phyloP scores from a whole-genome alignment of 2,113 vertebrate species.

The Pseudorasbora parva region DNA sequence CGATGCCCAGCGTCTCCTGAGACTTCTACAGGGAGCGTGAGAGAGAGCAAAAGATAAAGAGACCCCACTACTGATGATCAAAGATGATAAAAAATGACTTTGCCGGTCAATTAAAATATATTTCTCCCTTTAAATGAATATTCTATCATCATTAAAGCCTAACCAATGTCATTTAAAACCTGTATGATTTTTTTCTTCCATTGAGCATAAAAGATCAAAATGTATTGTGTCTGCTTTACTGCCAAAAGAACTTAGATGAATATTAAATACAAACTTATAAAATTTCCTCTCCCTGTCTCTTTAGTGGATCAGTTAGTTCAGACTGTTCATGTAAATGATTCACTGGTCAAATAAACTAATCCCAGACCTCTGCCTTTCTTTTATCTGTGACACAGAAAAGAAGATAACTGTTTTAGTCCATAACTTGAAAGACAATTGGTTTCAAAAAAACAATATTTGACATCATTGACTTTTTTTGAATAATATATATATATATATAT shows the following conservation, averaged over 20 bases:
- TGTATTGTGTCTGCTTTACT: not conserved
- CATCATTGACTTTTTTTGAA: too few species aligned
- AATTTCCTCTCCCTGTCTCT: not conserved
- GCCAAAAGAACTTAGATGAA: not conserved
- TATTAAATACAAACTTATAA: not conserved
- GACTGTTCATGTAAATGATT: not conserved
- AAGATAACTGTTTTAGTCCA: too few species aligned
- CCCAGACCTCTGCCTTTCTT: too few species aligned
- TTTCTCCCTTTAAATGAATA: not conserved
- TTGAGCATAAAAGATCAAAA: not conserved
- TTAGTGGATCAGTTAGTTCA: not conserved
- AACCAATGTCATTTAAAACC: not conserved
- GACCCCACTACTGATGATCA: conserved; percentile 21
- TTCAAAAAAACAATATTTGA: too few species aligned
- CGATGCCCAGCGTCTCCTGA: not conserved
- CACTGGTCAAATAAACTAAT: not conserved
- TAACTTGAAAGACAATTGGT: too few species aligned
- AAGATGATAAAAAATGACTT: not conserved
- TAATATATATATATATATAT: too few species aligned
- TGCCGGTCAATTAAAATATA: not conserved
- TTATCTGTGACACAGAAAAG: too few species aligned
- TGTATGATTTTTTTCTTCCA: not conserved
- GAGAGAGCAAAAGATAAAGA: not conserved
- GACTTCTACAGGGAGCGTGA: not conserved
- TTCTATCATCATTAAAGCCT: not conserved